phyloP scores from a whole-genome alignment of 2,113 vertebrate genomes.

The Emydocephalus ijimae region DNA sequence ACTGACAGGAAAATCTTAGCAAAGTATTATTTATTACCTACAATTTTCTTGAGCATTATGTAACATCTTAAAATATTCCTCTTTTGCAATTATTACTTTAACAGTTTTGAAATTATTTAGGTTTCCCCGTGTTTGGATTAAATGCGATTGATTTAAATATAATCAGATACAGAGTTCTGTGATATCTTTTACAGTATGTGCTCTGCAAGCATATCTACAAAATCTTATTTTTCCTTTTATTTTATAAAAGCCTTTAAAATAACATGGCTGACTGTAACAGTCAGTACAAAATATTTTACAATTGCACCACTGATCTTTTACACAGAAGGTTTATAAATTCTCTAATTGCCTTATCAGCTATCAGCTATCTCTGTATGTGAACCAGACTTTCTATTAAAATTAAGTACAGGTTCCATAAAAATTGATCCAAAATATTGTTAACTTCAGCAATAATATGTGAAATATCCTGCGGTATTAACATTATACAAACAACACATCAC shows the following conservation, averaged over 20 bases:
- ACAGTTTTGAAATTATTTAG: neutral
- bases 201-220: neutral
- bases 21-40: neutral
- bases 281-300: slow-evolving; percentile 13
- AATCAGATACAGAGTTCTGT: fast-evolving
- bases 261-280: neutral
- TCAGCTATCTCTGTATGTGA: neutral
- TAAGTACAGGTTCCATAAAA: neutral
- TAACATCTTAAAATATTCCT: neutral
- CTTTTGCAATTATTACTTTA: neutral
- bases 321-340: slow-evolving; percentile 3
- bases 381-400: neutral
- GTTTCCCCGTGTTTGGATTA: neutral
- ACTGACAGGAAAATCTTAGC: neutral
- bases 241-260: neutral
- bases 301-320: slow-evolving; percentile 27
- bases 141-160: neutral
- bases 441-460: neutral
- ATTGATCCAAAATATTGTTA: fast-evolving
- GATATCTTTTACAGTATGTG: neutral
- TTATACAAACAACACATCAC: neutral
- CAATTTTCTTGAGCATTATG: neutral
- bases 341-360: slow-evolving; percentile 8
- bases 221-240: neutral
- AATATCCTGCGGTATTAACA: neutral